Base-by-base conservation (phyloP, 2,113 vertebrate genomes). In the Crotalus helleri region DNA sequence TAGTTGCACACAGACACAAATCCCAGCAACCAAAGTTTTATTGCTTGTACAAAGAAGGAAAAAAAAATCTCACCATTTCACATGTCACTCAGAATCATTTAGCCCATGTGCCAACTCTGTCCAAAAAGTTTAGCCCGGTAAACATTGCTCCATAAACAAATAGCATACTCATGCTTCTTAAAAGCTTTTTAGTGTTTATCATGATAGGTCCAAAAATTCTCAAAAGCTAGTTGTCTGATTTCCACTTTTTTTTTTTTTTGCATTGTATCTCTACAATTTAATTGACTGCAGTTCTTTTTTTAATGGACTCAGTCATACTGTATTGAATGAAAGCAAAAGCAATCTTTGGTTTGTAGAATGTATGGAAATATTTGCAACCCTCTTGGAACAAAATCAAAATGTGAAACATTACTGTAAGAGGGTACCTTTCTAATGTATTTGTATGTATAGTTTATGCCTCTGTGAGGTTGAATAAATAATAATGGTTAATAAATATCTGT, bases 381-480 rank as follows among this genome's bases (percentile, higher is more conserved):
- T 96, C 95, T 95, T 95, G 92, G 88, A 93, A 95, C 96, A 92
- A 95, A 94, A 91, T 96, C 93, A 95, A 94, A 96, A 95, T 93
- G 85, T 93, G 94, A 96, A 97, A 94, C 94, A 96, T 96, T 97
- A 93, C 95, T 95, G 94, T 96, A 96, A 97, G 95, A 97, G 94
- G 94, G 93, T 96, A 94, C 95, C 95, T 95, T 97, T 95, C 96
- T 97, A 96, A 97, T 97, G 97, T 97, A 96, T 96, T 97, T 97
- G 96, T 97, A 95, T 96, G 96, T 94, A 96, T 93, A 98, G 95
- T 96, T 97, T 95, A 97, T 96, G 97, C 96, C 96, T 97, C 96
- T 97, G 93, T 96, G 96, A 97, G 95, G 96, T 97, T 95, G 96
- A 97, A 97, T 97, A 97, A 97, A 97, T 94, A 95, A 96, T 96